Evolutionary conservation across 2,888 invertebrate genomes (phyloP).

Genomic region (Drosophila atripex): DNA sequence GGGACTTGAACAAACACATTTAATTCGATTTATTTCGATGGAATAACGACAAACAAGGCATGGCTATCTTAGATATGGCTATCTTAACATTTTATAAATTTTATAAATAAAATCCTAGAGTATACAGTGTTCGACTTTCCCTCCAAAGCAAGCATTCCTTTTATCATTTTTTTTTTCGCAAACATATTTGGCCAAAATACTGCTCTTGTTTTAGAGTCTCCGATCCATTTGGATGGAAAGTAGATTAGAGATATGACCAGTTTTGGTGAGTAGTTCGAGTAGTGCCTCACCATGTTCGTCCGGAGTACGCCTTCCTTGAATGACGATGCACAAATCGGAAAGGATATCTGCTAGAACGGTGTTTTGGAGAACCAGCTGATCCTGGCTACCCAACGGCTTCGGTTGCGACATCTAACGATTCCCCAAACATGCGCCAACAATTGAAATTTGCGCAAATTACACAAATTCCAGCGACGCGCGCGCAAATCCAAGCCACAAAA

Average conservation of each 20-base stretch:
- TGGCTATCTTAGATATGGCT: no score
- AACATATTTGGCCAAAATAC: no score
- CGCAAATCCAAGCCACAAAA: slow-evolving; percentile 4
- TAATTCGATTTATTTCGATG: no score
- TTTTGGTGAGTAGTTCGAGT: background rate
- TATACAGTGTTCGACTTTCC: no score
- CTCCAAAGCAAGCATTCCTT: no score
- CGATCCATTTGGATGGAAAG: background rate
- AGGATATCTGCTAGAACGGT: background rate
- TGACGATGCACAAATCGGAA: slow-evolving; percentile 14
- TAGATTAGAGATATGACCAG: background rate
- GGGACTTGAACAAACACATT: no score
- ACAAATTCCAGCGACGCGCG: slow-evolving; percentile 11
- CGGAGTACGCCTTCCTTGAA: slow-evolving; percentile 15
- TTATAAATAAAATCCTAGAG: no score
- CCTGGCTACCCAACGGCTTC: no score
- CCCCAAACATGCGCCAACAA: background rate
- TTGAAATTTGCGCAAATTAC: background rate
- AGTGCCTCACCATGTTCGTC: slow-evolving; percentile 17
- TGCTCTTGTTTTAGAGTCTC: no score
- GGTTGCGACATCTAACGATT: background rate
- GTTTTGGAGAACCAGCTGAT: background rate
- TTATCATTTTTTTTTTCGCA: no score
- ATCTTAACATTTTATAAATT: no score
- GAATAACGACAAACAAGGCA: no score